A percentile compares a stretch with the other conserved stretches of the same genome.
Conservation (phyloP, 2,113 vertebrate species). For the Megaceryle maxima region DNA sequence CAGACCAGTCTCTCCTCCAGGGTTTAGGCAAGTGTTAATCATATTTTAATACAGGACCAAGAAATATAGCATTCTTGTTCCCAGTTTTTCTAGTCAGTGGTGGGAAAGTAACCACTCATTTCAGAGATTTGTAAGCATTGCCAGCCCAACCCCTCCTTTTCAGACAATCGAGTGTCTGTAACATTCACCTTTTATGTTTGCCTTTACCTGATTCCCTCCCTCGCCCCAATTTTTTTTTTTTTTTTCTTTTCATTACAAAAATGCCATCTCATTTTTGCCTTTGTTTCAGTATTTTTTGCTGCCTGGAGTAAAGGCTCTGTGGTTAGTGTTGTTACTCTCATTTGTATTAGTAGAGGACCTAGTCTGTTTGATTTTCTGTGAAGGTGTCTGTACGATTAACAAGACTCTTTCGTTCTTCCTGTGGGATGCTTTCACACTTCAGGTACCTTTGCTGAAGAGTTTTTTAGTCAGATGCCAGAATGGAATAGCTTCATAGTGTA, state of each 20-base stretch:
- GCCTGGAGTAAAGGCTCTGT: neutral
- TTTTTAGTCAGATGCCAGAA: neutral
- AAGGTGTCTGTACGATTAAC: neutral
- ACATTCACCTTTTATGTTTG: neutral
- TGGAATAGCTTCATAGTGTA: neutral
- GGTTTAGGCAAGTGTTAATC: neutral
- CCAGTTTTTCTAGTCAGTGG: neutral
- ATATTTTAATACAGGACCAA: neutral
- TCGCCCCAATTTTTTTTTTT: neutral
- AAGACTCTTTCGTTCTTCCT: neutral
- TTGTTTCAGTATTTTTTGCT: neutral
- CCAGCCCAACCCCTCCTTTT: neutral
- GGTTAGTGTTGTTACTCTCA: neutral
- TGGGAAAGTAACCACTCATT: neutral
- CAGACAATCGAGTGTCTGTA: neutral
- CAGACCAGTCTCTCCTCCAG: constrained; percentile 6
- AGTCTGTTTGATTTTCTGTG: neutral
- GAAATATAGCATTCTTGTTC: neutral
- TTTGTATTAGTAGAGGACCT: neutral
- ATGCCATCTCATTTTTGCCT: neutral
- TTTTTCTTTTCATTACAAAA: neutral
- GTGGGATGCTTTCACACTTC: neutral
- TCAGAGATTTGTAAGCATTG: neutral
- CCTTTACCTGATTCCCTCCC: neutral
- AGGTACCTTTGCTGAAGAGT: neutral